Percentiles rank a stretch among this genome's conserved stretches.
These are phyloP conservation scores for Hyla sarda DNA, from an alignment of 2,113 vertebrate genomes.

Conservation along the genomic window DNA sequence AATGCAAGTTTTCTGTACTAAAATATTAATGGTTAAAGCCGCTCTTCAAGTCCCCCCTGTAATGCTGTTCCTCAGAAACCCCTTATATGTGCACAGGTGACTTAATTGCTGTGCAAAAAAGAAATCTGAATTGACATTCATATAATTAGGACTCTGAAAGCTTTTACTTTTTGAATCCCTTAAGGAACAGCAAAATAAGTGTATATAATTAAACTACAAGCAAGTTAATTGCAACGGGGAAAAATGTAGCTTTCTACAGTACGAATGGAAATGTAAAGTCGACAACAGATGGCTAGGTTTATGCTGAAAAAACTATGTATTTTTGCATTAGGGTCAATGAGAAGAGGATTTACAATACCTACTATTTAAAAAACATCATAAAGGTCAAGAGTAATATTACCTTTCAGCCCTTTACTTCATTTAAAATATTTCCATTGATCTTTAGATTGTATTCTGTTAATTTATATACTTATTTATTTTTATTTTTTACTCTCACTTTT, in stretches of 20 bases:
- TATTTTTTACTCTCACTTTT: no score
- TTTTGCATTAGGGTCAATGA: no score
- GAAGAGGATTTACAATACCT: no score
- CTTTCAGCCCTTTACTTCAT: no score
- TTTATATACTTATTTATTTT: no score
- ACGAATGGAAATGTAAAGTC: no score
- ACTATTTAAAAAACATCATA: no score
- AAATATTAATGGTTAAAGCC: conserved; percentile 7
- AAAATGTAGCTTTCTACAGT: neutral
- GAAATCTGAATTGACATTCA: neutral
- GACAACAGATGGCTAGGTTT: no score
- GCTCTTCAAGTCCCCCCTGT: neutral
- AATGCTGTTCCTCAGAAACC: neutral
- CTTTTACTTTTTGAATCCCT: neutral
- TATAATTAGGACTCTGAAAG: neutral
- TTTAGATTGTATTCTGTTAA: no score
- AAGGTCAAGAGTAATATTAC: no score
- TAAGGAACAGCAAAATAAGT: neutral
- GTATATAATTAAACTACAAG: neutral
- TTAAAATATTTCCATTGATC: no score
- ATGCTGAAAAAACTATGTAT: no score
- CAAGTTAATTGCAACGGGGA: neutral
- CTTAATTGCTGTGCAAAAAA: neutral
- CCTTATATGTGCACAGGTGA: neutral
- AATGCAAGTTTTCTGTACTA: neutral